Conservation (phyloP, 2,113 vertebrate genomes). For the Pagrus major region DNA sequence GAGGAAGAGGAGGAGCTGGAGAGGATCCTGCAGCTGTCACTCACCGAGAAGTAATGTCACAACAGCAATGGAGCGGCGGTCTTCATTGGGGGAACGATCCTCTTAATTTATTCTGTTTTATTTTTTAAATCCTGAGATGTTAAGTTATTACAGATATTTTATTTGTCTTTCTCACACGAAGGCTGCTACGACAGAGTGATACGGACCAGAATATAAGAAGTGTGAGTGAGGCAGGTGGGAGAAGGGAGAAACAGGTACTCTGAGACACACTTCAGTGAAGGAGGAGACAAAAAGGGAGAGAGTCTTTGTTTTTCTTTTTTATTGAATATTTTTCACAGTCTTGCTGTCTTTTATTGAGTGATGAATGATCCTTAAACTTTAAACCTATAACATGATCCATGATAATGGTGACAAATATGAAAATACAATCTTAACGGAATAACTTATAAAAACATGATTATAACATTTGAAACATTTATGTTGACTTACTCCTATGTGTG, state of each 20-base stretch:
- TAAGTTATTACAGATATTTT: constrained; percentile 83
- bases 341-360: constrained; percentile 78
- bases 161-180: constrained; percentile 71
- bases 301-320: constrained; percentile 62
- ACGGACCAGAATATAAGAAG: constrained; percentile 29
- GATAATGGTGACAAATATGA: constrained; percentile 57
- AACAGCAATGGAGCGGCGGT: constrained; percentile 34
- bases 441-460: constrained; percentile 67
- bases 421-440: constrained; percentile 68
- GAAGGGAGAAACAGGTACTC: constrained; percentile 31
- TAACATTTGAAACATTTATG: constrained; percentile 75
- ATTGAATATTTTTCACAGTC: constrained; percentile 73
- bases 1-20: constrained; percentile 92
- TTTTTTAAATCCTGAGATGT: constrained; percentile 77
- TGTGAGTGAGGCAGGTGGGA: no score
- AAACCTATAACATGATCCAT: constrained; percentile 71
- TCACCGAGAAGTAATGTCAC: constrained; percentile 91
- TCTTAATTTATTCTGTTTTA: constrained; percentile 80
- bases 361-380: constrained; percentile 73
- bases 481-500: constrained; percentile 77
- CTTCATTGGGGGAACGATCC: constrained; percentile 60
- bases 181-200: constrained; percentile 64
- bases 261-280: constrained; percentile 39
- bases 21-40: constrained; percentile 92
- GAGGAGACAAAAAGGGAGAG: constrained; percentile 52